These are phyloP conservation scores for Eupithecia tripunctaria DNA, from an alignment of 2,888 invertebrate genomes.

Conservation along the genomic window DNA sequence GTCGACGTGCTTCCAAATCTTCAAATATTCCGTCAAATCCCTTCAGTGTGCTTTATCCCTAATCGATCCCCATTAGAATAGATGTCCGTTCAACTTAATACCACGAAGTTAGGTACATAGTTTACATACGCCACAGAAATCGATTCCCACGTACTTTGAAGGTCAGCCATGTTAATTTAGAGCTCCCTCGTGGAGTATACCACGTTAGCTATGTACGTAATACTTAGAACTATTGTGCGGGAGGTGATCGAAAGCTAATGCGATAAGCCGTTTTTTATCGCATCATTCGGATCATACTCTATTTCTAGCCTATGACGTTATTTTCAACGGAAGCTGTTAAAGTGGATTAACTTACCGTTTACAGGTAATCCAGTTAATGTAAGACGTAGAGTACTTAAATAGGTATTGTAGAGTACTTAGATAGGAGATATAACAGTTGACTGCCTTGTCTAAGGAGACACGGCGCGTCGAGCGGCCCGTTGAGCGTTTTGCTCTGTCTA, in stretches of 20 bases:
- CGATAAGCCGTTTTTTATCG: not conserved
- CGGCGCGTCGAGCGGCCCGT: too few relatives aligned
- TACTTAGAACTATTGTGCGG: not conserved
- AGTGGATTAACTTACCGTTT: not conserved
- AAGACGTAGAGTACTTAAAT: not conserved
- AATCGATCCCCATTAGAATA: not conserved
- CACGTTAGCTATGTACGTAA: not conserved
- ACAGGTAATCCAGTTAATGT: not conserved
- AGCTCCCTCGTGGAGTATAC: not conserved
- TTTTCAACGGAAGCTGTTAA: not conserved
- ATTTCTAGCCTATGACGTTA: not conserved
- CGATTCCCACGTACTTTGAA: slow-evolving; percentile 9
- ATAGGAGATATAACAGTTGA: not conserved
- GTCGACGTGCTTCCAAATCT: not conserved
- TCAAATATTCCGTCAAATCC: not conserved
- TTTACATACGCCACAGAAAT: slow-evolving; percentile 1
- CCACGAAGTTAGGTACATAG: not conserved
- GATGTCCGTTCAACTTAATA: not conserved
- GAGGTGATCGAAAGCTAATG: not conserved
- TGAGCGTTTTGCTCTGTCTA: too few relatives aligned
- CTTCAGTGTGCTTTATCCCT: not conserved
- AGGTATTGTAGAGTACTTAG: too few relatives aligned
- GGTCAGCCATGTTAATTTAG: slow-evolving; percentile 8
- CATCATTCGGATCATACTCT: not conserved
- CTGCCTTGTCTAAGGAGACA: too few relatives aligned